These are phyloP conservation scores for Hypocryptadius cinnamomeus DNA, from an alignment of 2,113 vertebrate genomes.

Conservation along the genomic window DNA sequence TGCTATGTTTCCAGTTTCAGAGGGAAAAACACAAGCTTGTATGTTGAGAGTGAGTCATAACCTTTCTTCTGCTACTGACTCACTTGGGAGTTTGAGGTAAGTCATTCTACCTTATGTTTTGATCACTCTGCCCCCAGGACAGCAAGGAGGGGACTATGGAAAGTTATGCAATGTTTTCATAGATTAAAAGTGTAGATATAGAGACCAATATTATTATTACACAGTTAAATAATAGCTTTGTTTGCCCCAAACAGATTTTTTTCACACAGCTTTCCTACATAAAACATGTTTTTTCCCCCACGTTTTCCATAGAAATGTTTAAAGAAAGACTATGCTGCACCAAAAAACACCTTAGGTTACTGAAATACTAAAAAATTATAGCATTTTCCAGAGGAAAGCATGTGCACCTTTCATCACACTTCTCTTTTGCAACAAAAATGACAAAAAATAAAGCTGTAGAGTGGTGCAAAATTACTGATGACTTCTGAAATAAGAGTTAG, in stretches of 20 bases:
- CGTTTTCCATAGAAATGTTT: not conserved
- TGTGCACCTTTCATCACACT: not conserved
- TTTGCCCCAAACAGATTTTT: not conserved
- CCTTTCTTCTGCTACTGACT: constrained; percentile 23
- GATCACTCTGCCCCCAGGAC: not conserved
- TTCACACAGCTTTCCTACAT: not conserved
- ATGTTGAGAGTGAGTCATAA: constrained; percentile 24
- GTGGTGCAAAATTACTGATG: not conserved
- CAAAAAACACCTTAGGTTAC: not conserved
- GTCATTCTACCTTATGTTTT: constrained; percentile 25
- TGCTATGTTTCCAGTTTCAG: constrained; percentile 10
- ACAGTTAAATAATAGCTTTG: not conserved
- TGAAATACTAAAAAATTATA: not conserved
- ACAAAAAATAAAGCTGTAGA: not conserved
- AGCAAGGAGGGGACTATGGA: not conserved
- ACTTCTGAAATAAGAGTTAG: not conserved
- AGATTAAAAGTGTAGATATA: not conserved
- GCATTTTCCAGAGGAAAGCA: not conserved
- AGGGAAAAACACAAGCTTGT: constrained; percentile 36
- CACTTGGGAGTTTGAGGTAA: constrained; percentile 45
- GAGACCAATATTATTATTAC: not conserved
- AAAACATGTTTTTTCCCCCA: too few relatives aligned
- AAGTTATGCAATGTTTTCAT: constrained; percentile 5
- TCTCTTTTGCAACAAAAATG: not conserved
- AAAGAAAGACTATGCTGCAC: not conserved